These are phyloP conservation scores for Drosophila willistoni DNA, from an alignment of 1,140 invertebrate genomes.

Conservation along the genomic window DNA sequence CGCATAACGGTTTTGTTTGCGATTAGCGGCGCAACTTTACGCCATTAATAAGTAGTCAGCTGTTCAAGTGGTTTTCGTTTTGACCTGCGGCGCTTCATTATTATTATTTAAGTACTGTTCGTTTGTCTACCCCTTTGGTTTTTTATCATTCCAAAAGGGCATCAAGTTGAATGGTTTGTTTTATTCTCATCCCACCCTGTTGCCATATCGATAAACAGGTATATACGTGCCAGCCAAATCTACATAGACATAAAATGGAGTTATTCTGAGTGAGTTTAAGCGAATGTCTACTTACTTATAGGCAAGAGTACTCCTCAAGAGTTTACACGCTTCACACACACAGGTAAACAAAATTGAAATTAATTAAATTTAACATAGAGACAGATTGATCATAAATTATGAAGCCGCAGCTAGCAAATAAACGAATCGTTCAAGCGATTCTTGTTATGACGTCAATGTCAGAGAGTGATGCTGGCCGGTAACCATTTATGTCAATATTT, in stretches of 20 bases:
- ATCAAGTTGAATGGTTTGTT: background rate
- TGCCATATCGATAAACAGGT: no score
- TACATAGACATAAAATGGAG: no score
- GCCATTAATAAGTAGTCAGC: slow-evolving; percentile 2
- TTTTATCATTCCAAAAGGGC: slow-evolving; percentile 24
- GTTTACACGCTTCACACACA: slow-evolving; percentile 45
- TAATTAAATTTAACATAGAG: slow-evolving; percentile 7
- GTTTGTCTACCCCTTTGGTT: slow-evolving; percentile 11
- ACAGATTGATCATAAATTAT: slow-evolving; percentile 1
- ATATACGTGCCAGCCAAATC: no score
- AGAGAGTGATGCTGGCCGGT: slow-evolving; percentile 26
- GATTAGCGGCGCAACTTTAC: slow-evolving; percentile 36
- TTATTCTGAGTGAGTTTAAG: no score
- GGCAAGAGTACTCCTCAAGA: slow-evolving; percentile 42
- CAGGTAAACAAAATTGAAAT: slow-evolving; percentile 1
- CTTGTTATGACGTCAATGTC: slow-evolving; percentile 53
- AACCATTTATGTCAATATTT: slow-evolving; percentile 48
- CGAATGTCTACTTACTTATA: no score
- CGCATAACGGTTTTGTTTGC: slow-evolving; percentile 56
- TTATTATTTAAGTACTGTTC: background rate
- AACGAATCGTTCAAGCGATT: slow-evolving; percentile 9
- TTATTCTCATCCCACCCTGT: no score
- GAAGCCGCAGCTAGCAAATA: background rate
- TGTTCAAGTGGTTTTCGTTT: background rate
- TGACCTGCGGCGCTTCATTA: slow-evolving; percentile 9